Evolutionary conservation across 2,888 invertebrate genomes (phyloP).

Genomic region (Meghimatium bilineatum): DNA sequence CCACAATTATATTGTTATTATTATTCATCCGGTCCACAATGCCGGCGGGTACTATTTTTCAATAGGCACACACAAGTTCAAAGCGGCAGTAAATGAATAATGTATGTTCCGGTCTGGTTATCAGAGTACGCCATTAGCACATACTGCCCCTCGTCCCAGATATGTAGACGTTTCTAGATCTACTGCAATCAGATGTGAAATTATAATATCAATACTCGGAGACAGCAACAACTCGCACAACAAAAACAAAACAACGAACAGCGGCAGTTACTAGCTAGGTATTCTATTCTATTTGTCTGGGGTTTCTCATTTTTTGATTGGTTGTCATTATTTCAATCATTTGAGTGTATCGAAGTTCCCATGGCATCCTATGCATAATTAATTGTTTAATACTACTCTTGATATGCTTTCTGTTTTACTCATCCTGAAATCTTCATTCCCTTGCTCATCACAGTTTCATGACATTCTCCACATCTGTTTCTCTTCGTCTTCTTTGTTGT

Average conservation of each 20-base stretch:
- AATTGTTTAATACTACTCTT: not conserved
- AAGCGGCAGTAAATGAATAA: not conserved
- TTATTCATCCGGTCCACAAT: too few species aligned
- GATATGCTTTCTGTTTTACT: not conserved
- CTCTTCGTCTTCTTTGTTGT: not conserved
- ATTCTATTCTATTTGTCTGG: not conserved
- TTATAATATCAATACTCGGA: not conserved
- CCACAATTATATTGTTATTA: too few species aligned
- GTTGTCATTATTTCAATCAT: conserved; percentile 12
- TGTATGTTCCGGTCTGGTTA: not conserved
- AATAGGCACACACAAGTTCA: not conserved
- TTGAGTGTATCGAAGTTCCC: not conserved
- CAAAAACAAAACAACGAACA: conserved; percentile 3
- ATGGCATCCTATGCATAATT: conserved; percentile 24
- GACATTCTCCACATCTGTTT: not conserved
- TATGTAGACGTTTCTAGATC: not conserved
- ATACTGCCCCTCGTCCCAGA: not conserved
- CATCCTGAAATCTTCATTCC: not conserved
- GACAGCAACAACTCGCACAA: not conserved
- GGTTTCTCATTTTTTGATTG: conserved; percentile 5
- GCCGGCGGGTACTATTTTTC: not conserved
- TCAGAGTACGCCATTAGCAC: not conserved
- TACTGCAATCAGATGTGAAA: not conserved
- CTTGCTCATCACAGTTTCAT: not conserved
- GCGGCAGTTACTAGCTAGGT: not conserved